phyloP scores from a whole-genome alignment of 2,113 vertebrate species.

The Nothocercus nigrocapillus region DNA sequence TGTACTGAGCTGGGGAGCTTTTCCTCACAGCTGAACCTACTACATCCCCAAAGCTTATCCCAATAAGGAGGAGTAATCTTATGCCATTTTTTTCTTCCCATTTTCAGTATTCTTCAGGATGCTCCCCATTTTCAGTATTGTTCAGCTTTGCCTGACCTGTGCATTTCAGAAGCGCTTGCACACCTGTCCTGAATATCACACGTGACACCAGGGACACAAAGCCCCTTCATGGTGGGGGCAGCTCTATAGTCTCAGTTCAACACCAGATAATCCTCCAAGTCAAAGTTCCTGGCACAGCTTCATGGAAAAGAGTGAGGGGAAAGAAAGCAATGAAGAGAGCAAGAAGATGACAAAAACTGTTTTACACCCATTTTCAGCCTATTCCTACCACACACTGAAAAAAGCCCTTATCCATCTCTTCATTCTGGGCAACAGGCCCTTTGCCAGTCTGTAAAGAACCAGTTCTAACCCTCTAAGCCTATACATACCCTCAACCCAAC shows the following conservation, averaged over 20 bases:
- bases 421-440: background rate
- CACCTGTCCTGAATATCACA: fast-evolving
- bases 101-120: background rate
- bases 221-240: too few relatives aligned
- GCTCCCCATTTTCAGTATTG: background rate
- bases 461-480: background rate
- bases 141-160: background rate
- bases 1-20: background rate
- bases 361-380: background rate
- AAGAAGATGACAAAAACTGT: background rate
- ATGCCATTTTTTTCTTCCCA: background rate
- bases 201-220: background rate
- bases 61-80: background rate
- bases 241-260: background rate
- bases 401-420: background rate
- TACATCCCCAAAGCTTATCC: conserved; percentile 17
- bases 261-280: background rate
- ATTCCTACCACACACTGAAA: background rate
- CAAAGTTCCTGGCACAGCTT: background rate
- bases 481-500: background rate
- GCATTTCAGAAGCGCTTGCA: background rate
- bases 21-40: conserved; percentile 23
- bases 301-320: background rate
- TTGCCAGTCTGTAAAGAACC: background rate
- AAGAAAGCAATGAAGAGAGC: background rate